These are phyloP conservation scores for Magallana nippona DNA, from an alignment of 2,888 invertebrate genomes.

Conservation along the genomic window DNA sequence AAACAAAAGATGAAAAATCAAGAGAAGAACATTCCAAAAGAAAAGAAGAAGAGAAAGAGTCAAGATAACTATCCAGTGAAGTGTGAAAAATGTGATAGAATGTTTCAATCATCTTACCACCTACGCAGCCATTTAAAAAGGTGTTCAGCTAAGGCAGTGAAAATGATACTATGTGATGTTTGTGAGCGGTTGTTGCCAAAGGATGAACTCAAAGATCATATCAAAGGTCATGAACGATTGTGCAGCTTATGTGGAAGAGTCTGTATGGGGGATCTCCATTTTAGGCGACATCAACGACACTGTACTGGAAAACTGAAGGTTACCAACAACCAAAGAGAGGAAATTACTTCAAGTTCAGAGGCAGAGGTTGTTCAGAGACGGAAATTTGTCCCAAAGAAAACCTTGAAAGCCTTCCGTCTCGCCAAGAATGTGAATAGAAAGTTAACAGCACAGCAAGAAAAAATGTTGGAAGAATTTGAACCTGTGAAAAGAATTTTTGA, in stretches of 20 bases:
- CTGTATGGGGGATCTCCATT: background rate
- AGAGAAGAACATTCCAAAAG: background rate
- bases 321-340: background rate
- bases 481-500: background rate
- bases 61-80: background rate
- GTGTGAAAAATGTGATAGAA: slow-evolving; percentile 9
- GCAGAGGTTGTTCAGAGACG: background rate
- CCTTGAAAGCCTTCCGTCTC: background rate
- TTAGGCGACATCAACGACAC: background rate
- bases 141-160: background rate
- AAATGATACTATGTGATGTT: slow-evolving; percentile 13
- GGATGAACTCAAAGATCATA: slow-evolving; percentile 1
- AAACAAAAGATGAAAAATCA: background rate
- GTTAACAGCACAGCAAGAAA: background rate
- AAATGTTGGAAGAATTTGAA: background rate
- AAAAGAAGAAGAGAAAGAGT: background rate
- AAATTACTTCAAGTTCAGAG: background rate
- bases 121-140: slow-evolving; percentile 1
- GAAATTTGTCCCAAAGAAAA: background rate
- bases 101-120: background rate
- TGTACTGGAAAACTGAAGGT: background rate
- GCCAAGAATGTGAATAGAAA: background rate
- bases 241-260: background rate
- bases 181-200: background rate
- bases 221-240: background rate